Conservation (phyloP, 2,113 vertebrate genomes). For the Artemisiospiza belli region DNA sequence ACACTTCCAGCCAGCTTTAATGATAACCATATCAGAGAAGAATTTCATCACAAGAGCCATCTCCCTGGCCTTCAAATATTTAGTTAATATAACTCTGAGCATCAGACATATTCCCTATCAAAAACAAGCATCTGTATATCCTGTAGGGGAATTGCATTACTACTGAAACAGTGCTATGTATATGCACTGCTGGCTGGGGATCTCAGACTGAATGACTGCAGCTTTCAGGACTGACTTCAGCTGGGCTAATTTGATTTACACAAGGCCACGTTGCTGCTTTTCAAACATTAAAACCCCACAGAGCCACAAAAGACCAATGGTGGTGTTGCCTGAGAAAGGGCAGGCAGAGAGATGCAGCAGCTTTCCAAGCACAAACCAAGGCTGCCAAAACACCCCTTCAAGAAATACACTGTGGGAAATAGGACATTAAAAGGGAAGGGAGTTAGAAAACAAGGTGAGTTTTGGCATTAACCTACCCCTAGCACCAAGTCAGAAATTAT, state of each 20-base stretch:
- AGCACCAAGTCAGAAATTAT: neutral
- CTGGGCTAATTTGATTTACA: slow-evolving; percentile 40
- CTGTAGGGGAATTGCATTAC: slow-evolving; percentile 32
- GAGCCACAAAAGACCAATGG: neutral
- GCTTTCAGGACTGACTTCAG: slow-evolving; percentile 31
- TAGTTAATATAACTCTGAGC: slow-evolving; percentile 27
- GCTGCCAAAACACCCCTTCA: neutral
- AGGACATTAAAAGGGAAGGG: neutral
- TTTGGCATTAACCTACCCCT: neutral
- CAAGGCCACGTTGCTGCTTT: neutral
- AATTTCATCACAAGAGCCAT: slow-evolving; percentile 22
- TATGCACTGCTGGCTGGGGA: slow-evolving; percentile 7
- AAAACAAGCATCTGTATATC: slow-evolving; percentile 45
- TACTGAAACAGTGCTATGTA: neutral
- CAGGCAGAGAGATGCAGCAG: neutral
- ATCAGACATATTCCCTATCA: slow-evolving; percentile 44
- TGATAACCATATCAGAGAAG: slow-evolving; percentile 38
- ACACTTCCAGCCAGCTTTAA: slow-evolving; percentile 18
- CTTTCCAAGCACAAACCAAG: neutral
- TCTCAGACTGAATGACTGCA: slow-evolving; percentile 17
- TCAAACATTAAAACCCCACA: neutral
- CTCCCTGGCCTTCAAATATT: slow-evolving; percentile 35
- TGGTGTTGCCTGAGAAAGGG: neutral
- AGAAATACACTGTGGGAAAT: neutral
- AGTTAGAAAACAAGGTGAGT: neutral